These are phyloP conservation scores for Triplophysa rosa DNA, from an alignment of 2,113 vertebrate species.

Conservation along the genomic window DNA sequence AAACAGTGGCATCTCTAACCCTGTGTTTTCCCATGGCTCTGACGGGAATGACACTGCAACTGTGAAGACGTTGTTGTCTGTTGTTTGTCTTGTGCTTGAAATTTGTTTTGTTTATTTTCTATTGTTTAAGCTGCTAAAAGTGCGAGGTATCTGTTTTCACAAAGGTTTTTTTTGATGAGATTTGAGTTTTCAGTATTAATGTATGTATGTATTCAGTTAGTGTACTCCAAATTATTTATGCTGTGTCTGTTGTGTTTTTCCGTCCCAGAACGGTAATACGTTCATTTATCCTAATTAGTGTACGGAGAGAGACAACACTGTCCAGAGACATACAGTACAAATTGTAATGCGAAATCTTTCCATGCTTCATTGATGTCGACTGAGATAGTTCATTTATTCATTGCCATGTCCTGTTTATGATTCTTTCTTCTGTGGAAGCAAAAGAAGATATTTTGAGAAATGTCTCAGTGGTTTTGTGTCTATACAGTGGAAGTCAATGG, in stretches of 20 bases:
- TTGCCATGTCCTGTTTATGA: no score
- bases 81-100: not conserved
- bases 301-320: not conserved
- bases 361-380: not conserved
- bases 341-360: not conserved
- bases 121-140: not conserved
- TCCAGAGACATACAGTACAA: not conserved
- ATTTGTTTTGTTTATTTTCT: not conserved
- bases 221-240: not conserved
- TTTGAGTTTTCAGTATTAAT: no score
- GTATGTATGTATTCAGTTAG: not conserved
- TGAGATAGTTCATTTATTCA: not conserved
- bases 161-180: not conserved
- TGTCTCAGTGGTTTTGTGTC: no score
- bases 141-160: no score
- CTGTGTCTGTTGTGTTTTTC: not conserved
- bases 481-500: no score
- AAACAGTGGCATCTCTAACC: slow-evolving; percentile 13
- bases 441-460: no score
- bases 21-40: slow-evolving; percentile 27
- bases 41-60: not conserved
- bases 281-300: not conserved
- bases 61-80: not conserved
- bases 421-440: not conserved
- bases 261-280: not conserved